A percentile compares a stretch with the other conserved stretches of the same genome.
Conservation (phyloP, 2,797 vertebrate species). For the Falco rusticolus region DNA sequence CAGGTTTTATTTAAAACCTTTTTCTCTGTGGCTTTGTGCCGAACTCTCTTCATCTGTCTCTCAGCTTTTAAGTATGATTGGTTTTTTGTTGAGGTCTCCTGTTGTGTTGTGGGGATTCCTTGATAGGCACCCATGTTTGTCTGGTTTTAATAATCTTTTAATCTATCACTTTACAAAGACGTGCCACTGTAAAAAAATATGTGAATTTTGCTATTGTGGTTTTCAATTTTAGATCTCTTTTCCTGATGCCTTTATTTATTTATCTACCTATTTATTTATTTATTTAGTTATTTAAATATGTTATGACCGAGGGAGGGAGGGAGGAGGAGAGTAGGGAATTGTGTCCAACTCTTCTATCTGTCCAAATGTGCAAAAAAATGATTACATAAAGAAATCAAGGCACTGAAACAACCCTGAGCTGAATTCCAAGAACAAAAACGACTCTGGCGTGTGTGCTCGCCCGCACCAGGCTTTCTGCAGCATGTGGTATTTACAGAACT, state of each 20-base stretch:
- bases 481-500: conserved; percentile 48
- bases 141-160: neutral
- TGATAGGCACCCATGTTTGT: neutral
- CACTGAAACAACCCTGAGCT: neutral
- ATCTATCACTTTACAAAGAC: neutral
- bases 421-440: conserved; percentile 32
- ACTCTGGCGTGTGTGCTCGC: neutral
- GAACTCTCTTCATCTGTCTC: neutral
- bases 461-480: neutral
- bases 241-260: neutral
- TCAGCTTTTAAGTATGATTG: neutral
- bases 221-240: neutral
- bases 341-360: neutral
- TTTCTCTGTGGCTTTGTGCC: neutral
- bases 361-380: neutral
- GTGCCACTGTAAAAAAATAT: neutral
- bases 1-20: conserved; percentile 25
- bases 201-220: neutral
- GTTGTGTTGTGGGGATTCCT: neutral
- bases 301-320: neutral
- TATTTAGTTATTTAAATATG: neutral
- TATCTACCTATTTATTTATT: neutral
- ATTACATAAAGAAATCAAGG: neutral
- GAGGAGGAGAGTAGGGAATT: neutral
- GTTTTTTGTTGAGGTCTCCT: neutral